These are phyloP conservation scores for Gymnothorax reevesii DNA, from an alignment of 2,797 vertebrate species.

Conservation along the genomic window DNA sequence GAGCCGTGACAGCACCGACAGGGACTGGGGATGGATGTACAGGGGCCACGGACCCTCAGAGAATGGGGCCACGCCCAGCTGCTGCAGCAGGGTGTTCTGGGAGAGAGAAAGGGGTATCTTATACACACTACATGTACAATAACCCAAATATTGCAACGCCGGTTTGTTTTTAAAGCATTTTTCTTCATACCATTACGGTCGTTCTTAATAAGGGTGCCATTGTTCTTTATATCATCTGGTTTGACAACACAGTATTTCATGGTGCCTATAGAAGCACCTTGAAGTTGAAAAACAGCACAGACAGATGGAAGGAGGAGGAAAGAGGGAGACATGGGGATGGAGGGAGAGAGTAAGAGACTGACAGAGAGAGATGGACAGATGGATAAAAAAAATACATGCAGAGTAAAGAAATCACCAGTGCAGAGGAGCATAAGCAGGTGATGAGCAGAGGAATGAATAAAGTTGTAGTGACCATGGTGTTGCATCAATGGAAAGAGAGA, in stretches of 20 bases:
- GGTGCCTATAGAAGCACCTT: too few relatives aligned
- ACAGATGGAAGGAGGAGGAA: conserved; percentile 8
- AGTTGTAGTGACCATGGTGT: not conserved
- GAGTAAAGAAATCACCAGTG: not conserved
- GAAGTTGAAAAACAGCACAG: too few relatives aligned
- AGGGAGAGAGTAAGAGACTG: too few relatives aligned
- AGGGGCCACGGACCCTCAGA: conserved; percentile 96
- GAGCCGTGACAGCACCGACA: conserved; percentile 92
- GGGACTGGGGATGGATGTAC: conserved; percentile 93
- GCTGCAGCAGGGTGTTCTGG: conserved; percentile 92
- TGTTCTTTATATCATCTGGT: too few relatives aligned
- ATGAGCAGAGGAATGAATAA: not conserved
- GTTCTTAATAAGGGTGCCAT: too few relatives aligned
- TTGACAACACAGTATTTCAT: too few relatives aligned
- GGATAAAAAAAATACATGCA: not conserved
- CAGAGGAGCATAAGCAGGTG: not conserved
- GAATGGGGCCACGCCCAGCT: conserved; percentile 91
- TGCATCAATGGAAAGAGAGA: too few relatives aligned
- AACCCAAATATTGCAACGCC: too few relatives aligned
- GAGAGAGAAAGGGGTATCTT: not conserved
- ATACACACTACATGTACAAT: too few relatives aligned
- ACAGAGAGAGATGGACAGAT: conserved; percentile 10
- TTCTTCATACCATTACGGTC: too few relatives aligned
- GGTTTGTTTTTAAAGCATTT: too few relatives aligned
- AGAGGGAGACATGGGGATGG: not conserved